phyloP scores from a whole-genome alignment of 2,113 vertebrate species.

The Junco hyemalis region DNA sequence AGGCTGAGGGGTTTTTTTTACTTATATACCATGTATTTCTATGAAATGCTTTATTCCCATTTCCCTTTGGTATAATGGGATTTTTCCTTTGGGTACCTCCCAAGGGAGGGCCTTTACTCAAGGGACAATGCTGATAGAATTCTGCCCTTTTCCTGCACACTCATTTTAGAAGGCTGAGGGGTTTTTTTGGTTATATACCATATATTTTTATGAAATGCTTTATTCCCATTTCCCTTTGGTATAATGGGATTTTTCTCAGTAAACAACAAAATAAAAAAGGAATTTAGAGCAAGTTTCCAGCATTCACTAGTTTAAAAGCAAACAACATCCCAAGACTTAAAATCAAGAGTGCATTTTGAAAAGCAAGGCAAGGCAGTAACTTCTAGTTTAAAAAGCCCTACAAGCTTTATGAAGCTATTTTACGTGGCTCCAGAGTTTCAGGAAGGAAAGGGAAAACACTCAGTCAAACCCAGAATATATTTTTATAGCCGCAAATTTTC shows the following conservation, averaged over 20 bases:
- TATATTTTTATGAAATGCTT: background rate
- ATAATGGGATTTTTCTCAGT: conserved; percentile 20
- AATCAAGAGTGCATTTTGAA: conserved; percentile 6
- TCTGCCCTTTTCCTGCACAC: background rate
- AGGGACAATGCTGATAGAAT: background rate
- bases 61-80: too few relatives aligned
- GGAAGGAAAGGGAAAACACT: background rate
- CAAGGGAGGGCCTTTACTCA: background rate
- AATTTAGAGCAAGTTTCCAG: background rate
- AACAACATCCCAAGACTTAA: background rate
- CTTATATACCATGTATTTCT: too few relatives aligned
- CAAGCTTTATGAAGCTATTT: conserved; percentile 42
- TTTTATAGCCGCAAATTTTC: conserved; percentile 8
- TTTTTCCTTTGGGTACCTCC: background rate
- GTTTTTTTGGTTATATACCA: background rate
- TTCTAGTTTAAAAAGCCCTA: conserved; percentile 14
- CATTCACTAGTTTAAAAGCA: background rate
- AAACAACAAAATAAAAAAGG: conserved; percentile 9
- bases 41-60: too few relatives aligned
- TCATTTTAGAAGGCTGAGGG: background rate
- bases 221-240: background rate
- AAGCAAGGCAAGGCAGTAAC: conserved; percentile 10
- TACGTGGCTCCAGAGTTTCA: background rate
- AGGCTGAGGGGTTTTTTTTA: too few relatives aligned
- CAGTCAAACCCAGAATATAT: background rate